Evolutionary conservation across 2,888 invertebrate species (phyloP).

Genomic region (Nomada ruficornis): DNA sequence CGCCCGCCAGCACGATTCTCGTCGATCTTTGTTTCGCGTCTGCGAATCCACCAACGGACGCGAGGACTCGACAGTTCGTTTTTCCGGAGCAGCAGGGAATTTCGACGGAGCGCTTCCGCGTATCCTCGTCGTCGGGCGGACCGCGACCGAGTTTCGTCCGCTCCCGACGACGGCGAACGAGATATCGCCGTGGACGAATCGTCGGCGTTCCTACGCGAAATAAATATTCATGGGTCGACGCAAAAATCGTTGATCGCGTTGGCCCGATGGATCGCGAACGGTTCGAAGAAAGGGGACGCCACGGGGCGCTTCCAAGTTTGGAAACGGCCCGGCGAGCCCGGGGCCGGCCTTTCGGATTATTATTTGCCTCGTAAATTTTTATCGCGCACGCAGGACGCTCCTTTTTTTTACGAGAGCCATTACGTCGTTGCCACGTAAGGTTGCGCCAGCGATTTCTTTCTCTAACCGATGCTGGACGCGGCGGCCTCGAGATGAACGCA

Average conservation of each 20-base stretch:
- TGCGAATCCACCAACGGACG: background rate
- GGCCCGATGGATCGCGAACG: slow-evolving; percentile 11
- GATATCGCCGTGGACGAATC: slow-evolving; percentile 2
- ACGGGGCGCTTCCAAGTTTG: slow-evolving; percentile 48
- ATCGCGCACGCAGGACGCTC: slow-evolving; percentile 75
- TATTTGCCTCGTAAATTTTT: slow-evolving; percentile 81
- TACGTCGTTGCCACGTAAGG: slow-evolving; percentile 76
- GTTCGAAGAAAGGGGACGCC: slow-evolving; percentile 33
- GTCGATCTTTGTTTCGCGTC: no score
- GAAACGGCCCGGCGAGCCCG: slow-evolving; percentile 35
- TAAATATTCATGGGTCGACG: slow-evolving; percentile 50
- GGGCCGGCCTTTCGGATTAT: slow-evolving; percentile 69
- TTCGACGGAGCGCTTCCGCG: background rate
- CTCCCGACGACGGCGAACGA: background rate
- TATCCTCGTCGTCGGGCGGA: background rate
- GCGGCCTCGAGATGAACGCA: background rate
- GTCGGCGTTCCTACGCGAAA: slow-evolving; percentile 38
- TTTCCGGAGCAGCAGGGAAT: background rate
- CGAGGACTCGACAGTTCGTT: background rate
- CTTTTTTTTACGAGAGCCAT: slow-evolving; percentile 79
- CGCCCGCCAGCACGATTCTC: no score
- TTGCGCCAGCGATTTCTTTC: slow-evolving; percentile 57
- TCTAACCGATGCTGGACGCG: background rate
- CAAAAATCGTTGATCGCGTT: slow-evolving; percentile 10
- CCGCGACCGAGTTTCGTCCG: slow-evolving; percentile 1